phyloP scores from a whole-genome alignment of 2,797 vertebrate genomes.

The Gastrophryne carolinensis region DNA sequence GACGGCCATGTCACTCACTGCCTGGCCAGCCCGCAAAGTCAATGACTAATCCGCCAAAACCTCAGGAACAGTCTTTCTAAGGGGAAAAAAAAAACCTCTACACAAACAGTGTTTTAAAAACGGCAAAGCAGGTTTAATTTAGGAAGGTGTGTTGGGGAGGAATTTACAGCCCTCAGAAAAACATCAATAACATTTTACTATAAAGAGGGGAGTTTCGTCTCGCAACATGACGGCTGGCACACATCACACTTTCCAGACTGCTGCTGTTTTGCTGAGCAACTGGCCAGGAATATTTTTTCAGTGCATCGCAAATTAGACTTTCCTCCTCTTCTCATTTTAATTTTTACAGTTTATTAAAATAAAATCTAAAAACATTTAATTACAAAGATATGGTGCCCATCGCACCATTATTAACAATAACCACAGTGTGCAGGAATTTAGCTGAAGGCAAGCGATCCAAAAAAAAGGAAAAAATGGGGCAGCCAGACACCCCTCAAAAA shows the following conservation, averaged over 20 bases:
- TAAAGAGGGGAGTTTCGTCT: background rate
- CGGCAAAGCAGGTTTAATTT: background rate
- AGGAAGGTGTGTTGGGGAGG: background rate
- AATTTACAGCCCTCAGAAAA: background rate
- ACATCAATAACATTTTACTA: background rate
- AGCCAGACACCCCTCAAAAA: no score
- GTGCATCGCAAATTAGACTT: background rate
- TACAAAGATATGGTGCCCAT: no score
- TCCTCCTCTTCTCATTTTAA: no score
- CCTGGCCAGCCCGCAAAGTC: background rate
- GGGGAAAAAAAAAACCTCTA: background rate
- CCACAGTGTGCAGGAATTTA: no score
- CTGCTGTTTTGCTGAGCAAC: background rate
- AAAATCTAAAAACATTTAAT: no score
- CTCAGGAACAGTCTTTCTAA: background rate
- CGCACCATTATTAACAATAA: no score
- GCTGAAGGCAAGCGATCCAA: no score
- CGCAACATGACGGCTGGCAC: constrained; percentile 5
- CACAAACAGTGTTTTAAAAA: constrained; percentile 4
- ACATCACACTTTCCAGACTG: constrained; percentile 4
- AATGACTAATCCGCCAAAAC: background rate
- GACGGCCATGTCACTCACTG: background rate
- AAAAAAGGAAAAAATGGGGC: no score
- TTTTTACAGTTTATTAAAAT: no score
- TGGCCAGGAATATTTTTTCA: background rate